Evolutionary conservation across 2,113 vertebrate species (phyloP).

Genomic region (Hyla sarda): DNA sequence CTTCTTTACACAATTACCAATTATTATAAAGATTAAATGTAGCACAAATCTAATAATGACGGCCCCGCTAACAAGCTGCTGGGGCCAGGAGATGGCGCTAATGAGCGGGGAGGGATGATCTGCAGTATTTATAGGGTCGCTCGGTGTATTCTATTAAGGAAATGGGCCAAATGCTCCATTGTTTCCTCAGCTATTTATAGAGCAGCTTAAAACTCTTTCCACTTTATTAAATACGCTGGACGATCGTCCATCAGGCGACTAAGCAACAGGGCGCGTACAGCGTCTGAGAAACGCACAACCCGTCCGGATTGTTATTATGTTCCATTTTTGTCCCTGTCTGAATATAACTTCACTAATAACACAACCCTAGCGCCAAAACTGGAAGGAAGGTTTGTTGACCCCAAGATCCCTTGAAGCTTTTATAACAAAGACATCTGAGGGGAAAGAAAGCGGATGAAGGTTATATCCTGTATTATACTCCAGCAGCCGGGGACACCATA

Average conservation of each 20-base stretch:
- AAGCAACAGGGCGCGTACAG: neutral
- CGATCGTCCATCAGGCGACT: neutral
- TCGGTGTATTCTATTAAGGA: slow-evolving; percentile 32
- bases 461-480: too few species aligned
- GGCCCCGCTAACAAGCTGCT: slow-evolving; percentile 21
- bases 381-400: too few species aligned
- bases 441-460: too few species aligned
- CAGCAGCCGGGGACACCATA: too few species aligned
- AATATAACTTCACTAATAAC: neutral
- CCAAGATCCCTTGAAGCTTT: too few species aligned
- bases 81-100: neutral
- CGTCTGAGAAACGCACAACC: slow-evolving; percentile 1
- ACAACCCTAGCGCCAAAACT: too few species aligned
- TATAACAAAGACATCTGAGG: too few species aligned
- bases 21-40: slow-evolving; percentile 37
- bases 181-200: slow-evolving; percentile 47
- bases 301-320: neutral
- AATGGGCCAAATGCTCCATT: slow-evolving; percentile 37
- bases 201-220: slow-evolving; percentile 30
- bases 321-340: neutral
- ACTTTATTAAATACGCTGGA: slow-evolving; percentile 55
- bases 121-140: slow-evolving; percentile 1
- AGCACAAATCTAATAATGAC: slow-evolving; percentile 35
- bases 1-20: slow-evolving; percentile 19
- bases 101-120: slow-evolving; percentile 10